Percentiles rank a stretch among this genome's conserved stretches.
phyloP scores from a whole-genome alignment of 2,888 invertebrate genomes.

The Argyresthia albistria region DNA sequence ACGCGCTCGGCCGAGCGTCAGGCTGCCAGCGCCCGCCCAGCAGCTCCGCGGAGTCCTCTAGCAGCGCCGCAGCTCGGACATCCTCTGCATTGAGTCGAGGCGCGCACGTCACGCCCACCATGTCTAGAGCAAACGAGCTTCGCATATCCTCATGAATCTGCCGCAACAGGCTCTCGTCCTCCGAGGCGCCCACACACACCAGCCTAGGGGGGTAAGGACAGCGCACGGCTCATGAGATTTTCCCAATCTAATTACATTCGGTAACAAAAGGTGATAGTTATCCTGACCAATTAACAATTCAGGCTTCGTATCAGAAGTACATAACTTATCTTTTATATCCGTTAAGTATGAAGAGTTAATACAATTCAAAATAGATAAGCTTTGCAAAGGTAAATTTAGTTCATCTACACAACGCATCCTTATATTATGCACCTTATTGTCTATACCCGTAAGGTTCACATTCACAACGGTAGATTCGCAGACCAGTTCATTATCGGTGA shows the following conservation, averaged over 20 bases:
- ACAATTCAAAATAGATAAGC: no score
- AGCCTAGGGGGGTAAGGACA: slow-evolving; percentile 10
- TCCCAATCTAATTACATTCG: neutral
- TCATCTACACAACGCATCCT: slow-evolving; percentile 14
- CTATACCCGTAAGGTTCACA: slow-evolving; percentile 9
- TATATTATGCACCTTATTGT: slow-evolving; percentile 9
- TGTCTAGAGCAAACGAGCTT: slow-evolving; percentile 8
- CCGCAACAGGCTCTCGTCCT: neutral
- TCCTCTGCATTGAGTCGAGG: slow-evolving; percentile 10
- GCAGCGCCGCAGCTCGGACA: neutral
- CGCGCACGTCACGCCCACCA: slow-evolving; percentile 8
- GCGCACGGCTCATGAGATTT: slow-evolving; percentile 5
- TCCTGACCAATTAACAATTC: slow-evolving; percentile 19
- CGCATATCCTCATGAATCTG: slow-evolving; percentile 3
- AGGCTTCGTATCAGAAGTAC: slow-evolving; percentile 9
- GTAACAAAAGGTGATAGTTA: slow-evolving; percentile 3
- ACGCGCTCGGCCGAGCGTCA: neutral
- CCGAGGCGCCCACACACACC: neutral
- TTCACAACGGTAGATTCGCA: neutral
- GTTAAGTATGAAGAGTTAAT: slow-evolving; percentile 2
- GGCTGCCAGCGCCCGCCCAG: neutral
- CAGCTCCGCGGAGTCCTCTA: neutral
- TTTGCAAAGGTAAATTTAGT: slow-evolving; percentile 18
- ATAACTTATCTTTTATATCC: slow-evolving; percentile 8
- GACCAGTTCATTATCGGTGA: neutral